These are phyloP conservation scores for Stratiolaelaps scimitus DNA, from an alignment of 1,140 invertebrate species.

Conservation along the genomic window DNA sequence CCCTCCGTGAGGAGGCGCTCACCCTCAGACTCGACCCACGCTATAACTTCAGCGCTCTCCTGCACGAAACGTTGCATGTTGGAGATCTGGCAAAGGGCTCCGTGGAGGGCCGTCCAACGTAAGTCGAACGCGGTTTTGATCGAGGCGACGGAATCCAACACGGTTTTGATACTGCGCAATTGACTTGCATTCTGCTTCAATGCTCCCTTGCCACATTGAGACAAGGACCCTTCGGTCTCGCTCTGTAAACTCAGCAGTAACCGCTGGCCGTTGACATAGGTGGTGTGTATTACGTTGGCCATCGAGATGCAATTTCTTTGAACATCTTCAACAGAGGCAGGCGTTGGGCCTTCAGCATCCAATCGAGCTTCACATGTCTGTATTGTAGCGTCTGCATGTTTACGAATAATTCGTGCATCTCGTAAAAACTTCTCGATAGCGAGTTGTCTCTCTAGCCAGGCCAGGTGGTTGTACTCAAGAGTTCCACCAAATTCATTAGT, in stretches of 20 bases:
- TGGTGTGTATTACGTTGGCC: conserved; percentile 14
- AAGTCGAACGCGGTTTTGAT: conserved; percentile 19
- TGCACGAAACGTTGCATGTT: conserved; percentile 24
- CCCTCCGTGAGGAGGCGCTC: conserved; percentile 13
- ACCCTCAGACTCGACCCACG: conserved; percentile 23
- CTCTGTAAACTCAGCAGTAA: conserved; percentile 9
- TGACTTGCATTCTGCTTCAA: conserved; percentile 21
- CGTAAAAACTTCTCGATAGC: conserved; percentile 22
- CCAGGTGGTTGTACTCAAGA: conserved; percentile 17
- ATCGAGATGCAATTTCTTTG: background rate
- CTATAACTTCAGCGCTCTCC: conserved; percentile 17
- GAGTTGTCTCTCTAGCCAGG: conserved; percentile 13
- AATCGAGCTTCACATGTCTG: conserved; percentile 23
- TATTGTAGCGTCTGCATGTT: conserved; percentile 13
- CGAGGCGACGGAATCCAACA: background rate
- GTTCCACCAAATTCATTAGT: conserved; percentile 19
- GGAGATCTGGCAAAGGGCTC: conserved; percentile 3
- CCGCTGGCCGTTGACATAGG: conserved; percentile 16
- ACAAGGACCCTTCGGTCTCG: conserved; percentile 5
- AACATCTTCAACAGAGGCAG: conserved; percentile 16
- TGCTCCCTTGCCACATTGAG: conserved; percentile 18
- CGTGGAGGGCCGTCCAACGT: conserved; percentile 15
- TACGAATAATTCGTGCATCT: conserved; percentile 11
- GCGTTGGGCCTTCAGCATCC: conserved; percentile 5
- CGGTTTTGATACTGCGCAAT: background rate